Percentiles rank a stretch among this genome's conserved stretches.
Conservation (phyloP, 2,113 vertebrate genomes). For the Chloropsis hardwickii region DNA sequence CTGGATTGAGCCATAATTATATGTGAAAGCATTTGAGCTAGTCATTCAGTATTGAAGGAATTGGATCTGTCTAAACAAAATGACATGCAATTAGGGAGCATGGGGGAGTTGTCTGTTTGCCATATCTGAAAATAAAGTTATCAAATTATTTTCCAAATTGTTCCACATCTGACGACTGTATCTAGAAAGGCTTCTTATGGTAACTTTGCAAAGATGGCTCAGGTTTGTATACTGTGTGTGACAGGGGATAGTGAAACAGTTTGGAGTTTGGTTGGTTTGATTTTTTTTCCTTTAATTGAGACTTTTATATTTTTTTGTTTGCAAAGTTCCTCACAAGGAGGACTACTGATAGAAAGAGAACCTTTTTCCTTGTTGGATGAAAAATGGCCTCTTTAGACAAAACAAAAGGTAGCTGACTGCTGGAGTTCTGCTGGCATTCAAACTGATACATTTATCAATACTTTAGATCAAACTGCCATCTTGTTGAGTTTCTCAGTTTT, state of each 20-base stretch:
- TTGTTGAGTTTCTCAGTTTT: neutral
- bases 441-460: neutral
- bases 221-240: neutral
- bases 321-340: neutral
- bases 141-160: slow-evolving; percentile 7
- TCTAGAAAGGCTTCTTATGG: neutral
- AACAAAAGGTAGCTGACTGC: neutral
- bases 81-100: slow-evolving; percentile 28
- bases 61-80: slow-evolving; percentile 42
- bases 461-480: neutral
- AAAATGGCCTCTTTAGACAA: neutral
- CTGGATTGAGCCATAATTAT: neutral
- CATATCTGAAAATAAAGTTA: slow-evolving; percentile 47
- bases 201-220: neutral
- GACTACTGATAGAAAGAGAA: neutral
- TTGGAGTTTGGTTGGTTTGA: neutral
- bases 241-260: neutral
- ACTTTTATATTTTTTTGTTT: neutral
- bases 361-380: neutral
- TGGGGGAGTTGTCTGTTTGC: slow-evolving; percentile 1
- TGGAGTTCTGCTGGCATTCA: neutral
- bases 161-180: neutral
- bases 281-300: neutral
- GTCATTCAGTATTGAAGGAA: neutral
- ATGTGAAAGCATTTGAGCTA: neutral